Evolutionary conservation across 2,797 vertebrate genomes (phyloP), one percentile per base, ranked within the genome.

Genomic region (Tympanoctomys barrerae): DNA sequence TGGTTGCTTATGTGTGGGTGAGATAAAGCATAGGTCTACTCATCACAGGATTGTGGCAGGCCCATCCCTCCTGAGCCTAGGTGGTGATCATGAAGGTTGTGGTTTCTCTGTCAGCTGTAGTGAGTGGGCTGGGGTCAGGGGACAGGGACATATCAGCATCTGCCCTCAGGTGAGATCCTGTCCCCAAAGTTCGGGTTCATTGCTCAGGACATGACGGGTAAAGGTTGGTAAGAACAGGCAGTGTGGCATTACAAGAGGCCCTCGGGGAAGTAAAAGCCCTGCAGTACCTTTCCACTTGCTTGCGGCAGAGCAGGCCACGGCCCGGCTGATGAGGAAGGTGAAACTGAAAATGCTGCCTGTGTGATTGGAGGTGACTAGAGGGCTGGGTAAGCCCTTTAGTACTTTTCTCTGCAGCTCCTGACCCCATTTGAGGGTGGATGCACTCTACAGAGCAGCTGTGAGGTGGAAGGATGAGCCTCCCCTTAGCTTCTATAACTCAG

Each of bases 1-100:
- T 77, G 31, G 54, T 3, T 5, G 39, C 19, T 0, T 61, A 52
- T 54, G 21, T 31, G 7, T 33, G 6, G 59, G 5, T 2, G 93
- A 64, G n/a, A 10, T 16, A 18, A 22, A n/a, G 19, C 24, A 0
- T 0, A 57, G 61, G 57, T 49, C 68, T 31, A 0, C n/a, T 62
- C 0, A n/a, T 28, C 5, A 62, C 54, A 36, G 16, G 77, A 7
- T 14, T 49, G 0, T 24, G 10, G 14, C 11, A 39, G 16, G 12
- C 18, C 68, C 31, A 26, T 24, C 5, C 9, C 16, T 46, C 14
- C 57, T 46, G 16, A 91, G 62, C 36, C 5, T 10, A 52, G 87
- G 59, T 33, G 86, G 78, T 21, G 71, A 24, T 24, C 52, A 24
- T 28, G 49, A 42, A 31, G 18, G 79, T 26, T 66, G 77, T 36